Base-by-base conservation (phyloP, 1,140 invertebrate species). In the Plutomurus gul region DNA sequence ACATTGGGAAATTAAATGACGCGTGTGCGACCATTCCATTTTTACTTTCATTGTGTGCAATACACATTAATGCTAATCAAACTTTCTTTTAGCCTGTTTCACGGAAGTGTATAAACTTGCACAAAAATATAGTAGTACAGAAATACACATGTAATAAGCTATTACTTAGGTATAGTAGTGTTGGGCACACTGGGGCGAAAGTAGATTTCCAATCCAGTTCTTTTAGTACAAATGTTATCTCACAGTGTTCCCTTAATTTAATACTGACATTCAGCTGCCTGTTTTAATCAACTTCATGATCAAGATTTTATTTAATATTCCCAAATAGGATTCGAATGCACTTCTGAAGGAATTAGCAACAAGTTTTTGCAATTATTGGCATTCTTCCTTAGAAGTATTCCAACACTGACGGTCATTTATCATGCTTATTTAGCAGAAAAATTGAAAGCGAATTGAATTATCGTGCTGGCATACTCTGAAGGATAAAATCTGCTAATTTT, bases 401-500 rank as follows among this genome's bases (percentile, higher is more conserved):
- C n/a, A n/a, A 22, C 47, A 22, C 6, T 51, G 47, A 20, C 43
- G 20, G 43, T 18, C 43, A 47, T 47, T 47, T 20, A 22, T 20
- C 39, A 22, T 37, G 70, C 70, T 43, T 72, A 72, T 39, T 72
- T 72, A 39, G 70, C 70, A 72, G 70, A 72, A 72, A 72, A 72
- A 40, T 43, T 43, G 70, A 40, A 30, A 39, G 36, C 25, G 25
- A 72, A 72, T 72, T 72, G 70, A 72, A 72, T 72, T 72, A 72
- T 72, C 56, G 36, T 65, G 30, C 13, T 13, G 13, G 13, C 27
- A 27, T 36, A n/a, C n/a, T n/a, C n/a, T n/a, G n/a, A n/a, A 4
- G 30, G 47, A 51, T 51, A 18, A 22, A 3, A 1, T 22, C 20
- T 4, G 47, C 47, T 51, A 51, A 51, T 51, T 51, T 51, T 22